These are phyloP conservation scores for Gadus macrocephalus DNA, from an alignment of 2,113 vertebrate species.

Conservation along the genomic window DNA sequence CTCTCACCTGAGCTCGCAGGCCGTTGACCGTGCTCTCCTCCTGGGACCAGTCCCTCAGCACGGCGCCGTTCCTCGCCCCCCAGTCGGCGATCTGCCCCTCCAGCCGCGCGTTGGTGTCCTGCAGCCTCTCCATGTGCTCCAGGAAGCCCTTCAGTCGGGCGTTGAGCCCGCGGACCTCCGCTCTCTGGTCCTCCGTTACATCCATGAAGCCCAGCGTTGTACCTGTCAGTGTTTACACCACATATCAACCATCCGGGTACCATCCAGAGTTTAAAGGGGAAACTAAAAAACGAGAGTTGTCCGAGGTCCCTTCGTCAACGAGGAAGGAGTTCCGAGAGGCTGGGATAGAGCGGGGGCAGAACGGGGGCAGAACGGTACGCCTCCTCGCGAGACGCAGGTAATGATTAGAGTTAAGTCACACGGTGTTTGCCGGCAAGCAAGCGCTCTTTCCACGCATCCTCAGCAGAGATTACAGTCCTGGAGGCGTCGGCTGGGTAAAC, in stretches of 20 bases:
- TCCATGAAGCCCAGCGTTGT: slow-evolving; percentile 52
- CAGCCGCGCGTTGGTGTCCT: slow-evolving; percentile 60
- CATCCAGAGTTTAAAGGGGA: too few relatives aligned
- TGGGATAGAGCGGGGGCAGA: too few relatives aligned
- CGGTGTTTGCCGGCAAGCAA: slow-evolving; percentile 25
- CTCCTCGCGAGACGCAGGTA: neutral
- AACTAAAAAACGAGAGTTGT: too few relatives aligned
- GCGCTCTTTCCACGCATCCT: slow-evolving; percentile 19
- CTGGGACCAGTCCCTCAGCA: slow-evolving; percentile 46
- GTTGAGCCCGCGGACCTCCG: slow-evolving; percentile 61
- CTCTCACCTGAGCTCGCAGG: slow-evolving; percentile 65
- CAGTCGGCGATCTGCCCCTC: slow-evolving; percentile 62
- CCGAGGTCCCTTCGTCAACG: too few relatives aligned
- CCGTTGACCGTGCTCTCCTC: slow-evolving; percentile 59
- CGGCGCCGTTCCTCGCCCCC: slow-evolving; percentile 16
- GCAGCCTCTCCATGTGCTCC: slow-evolving; percentile 64
- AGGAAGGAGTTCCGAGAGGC: too few relatives aligned
- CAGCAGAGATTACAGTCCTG: slow-evolving; percentile 13
- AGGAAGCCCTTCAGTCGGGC: slow-evolving; percentile 62
- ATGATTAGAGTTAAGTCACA: slow-evolving; percentile 5
- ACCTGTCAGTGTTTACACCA: neutral
- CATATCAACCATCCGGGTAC: too few relatives aligned
- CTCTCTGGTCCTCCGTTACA: slow-evolving; percentile 45
- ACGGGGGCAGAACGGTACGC: neutral
- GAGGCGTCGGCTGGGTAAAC: slow-evolving; percentile 64